A percentile compares a stretch with the other conserved stretches of the same genome.
phyloP scores from a whole-genome alignment of 2,113 vertebrate genomes.

The Hyperopisus bebe region DNA sequence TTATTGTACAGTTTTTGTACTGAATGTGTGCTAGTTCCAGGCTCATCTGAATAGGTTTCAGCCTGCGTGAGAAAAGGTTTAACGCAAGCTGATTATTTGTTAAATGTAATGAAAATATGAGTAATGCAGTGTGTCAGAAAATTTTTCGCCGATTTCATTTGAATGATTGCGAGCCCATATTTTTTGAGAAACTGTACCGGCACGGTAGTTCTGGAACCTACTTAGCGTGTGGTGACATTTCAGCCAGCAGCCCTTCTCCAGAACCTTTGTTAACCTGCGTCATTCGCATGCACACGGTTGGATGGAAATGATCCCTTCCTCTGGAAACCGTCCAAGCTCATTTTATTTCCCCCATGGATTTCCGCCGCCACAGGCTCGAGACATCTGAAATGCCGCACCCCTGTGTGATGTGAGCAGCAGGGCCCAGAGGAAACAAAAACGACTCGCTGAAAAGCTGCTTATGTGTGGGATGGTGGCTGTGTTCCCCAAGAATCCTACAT shows the following conservation, averaged over 20 bases:
- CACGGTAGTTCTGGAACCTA: background rate
- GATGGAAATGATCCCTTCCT: background rate
- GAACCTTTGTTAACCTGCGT: background rate
- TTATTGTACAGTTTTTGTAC: background rate
- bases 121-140: background rate
- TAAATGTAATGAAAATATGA: background rate
- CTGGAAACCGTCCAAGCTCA: background rate
- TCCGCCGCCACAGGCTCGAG: background rate
- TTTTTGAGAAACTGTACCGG: background rate
- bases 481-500: background rate
- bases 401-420: background rate
- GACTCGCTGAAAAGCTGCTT: background rate
- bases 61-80: background rate
- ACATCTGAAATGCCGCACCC: background rate
- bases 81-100: background rate
- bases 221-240: slow-evolving; percentile 4
- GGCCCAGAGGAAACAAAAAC: background rate
- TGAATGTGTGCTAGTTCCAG: background rate
- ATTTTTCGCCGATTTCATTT: background rate
- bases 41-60: background rate
- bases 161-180: background rate
- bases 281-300: background rate
- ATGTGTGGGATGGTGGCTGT: background rate
- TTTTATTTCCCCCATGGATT: background rate
- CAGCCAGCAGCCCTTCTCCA: background rate